These are phyloP conservation scores for rat (Rattus norvegicus) DNA, from an alignment of 2,113 vertebrate genomes.

Conservation along the genomic window GRCr8 NC_086039.1:55598501-55599000, in stretches of 20 bases:
- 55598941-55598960: conserved; percentile 53
- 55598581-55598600: neutral
- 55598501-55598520: neutral
- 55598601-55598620: neutral
- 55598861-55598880: neutral
- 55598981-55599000: neutral
- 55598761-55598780: neutral
- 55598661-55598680: neutral
- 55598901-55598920: neutral
- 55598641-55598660: neutral
- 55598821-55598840: neutral
- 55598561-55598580: neutral
- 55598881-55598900: neutral
- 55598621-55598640: neutral
- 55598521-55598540: neutral
- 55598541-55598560: neutral
- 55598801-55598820: neutral
- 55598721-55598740: conserved; percentile 25
- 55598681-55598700: neutral
- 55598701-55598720: conserved; percentile 13
- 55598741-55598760: neutral
- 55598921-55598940: conserved; percentile 25
- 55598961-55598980: conserved; percentile 10
- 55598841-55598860: neutral
- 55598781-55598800: neutral